These are phyloP conservation scores for Tragelaphus eurycerus DNA, from an alignment of 2,797 vertebrate species.

Conservation along the genomic window DNA sequence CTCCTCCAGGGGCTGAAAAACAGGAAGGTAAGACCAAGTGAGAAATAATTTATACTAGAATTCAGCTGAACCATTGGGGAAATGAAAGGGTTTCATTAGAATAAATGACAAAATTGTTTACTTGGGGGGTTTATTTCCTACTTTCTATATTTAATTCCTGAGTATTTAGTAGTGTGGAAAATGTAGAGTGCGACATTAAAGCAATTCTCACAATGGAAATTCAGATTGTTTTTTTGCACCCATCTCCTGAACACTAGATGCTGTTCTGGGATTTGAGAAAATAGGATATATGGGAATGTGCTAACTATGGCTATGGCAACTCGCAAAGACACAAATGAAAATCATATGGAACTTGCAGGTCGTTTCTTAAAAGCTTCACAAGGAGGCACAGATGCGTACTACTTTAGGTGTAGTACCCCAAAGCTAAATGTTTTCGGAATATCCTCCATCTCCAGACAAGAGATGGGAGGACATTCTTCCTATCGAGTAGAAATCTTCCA, in stretches of 20 bases:
- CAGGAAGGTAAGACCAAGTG: not conserved
- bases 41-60: not conserved
- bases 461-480: not conserved
- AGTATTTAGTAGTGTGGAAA: not conserved
- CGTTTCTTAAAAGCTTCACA: not conserved
- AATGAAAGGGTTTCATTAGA: not conserved
- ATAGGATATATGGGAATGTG: not conserved
- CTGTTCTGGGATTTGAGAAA: not conserved
- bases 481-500: not conserved
- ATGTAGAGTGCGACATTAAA: not conserved
- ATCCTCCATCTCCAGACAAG: not conserved
- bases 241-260: not conserved
- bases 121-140: not conserved
- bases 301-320: not conserved
- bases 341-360: not conserved
- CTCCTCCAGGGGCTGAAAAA: conserved; percentile 82
- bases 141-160: conserved; percentile 21
- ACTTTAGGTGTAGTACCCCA: not conserved
- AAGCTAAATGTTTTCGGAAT: not conserved
- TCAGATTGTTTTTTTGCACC: not conserved
- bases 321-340: not conserved
- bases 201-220: not conserved
- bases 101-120: not conserved
- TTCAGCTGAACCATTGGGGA: not conserved
- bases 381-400: not conserved